Evolutionary conservation across 2,797 vertebrate species (phyloP).

Genomic region (Merluccius polli): DNA sequence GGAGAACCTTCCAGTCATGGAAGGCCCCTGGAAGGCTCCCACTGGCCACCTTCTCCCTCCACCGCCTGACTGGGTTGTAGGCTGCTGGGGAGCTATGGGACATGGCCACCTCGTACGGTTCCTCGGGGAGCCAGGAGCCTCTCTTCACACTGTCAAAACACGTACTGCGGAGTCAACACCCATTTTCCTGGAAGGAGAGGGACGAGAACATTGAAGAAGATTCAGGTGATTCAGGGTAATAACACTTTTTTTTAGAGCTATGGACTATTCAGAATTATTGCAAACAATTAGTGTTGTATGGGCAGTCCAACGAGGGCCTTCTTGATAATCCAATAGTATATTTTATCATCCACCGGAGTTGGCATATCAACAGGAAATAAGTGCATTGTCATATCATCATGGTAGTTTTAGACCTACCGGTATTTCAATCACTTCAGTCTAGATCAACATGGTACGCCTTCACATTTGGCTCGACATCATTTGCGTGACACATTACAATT

Average conservation of each 20-base stretch:
- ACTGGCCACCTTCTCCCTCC: conserved; percentile 69
- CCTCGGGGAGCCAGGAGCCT: conserved; percentile 88
- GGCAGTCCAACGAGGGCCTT: not conserved
- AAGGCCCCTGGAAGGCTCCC: conserved; percentile 84
- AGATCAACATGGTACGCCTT: not conserved
- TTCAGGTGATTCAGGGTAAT: not conserved
- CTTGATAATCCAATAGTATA: not conserved
- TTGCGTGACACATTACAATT: not conserved
- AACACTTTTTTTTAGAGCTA: not conserved
- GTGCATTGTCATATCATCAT: not conserved
- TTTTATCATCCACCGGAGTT: not conserved
- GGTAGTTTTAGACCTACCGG: not conserved
- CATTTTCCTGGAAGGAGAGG: conserved; percentile 81
- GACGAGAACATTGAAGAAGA: conserved; percentile 1
- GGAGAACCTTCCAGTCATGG: conserved; percentile 89
- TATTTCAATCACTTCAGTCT: not conserved
- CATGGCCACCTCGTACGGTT: conserved; percentile 81
- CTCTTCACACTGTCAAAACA: conserved; percentile 86
- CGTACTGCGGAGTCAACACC: conserved; percentile 89
- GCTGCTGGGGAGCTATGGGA: conserved; percentile 26
- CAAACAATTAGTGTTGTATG: too few relatives aligned
- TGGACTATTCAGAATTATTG: not conserved
- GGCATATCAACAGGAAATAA: not conserved
- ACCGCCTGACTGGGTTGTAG: conserved; percentile 62
- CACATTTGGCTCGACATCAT: not conserved